A percentile compares a stretch with the other conserved stretches of the same genome.
Conservation (phyloP, 2,797 vertebrate genomes). For the Spinus pinus region DNA sequence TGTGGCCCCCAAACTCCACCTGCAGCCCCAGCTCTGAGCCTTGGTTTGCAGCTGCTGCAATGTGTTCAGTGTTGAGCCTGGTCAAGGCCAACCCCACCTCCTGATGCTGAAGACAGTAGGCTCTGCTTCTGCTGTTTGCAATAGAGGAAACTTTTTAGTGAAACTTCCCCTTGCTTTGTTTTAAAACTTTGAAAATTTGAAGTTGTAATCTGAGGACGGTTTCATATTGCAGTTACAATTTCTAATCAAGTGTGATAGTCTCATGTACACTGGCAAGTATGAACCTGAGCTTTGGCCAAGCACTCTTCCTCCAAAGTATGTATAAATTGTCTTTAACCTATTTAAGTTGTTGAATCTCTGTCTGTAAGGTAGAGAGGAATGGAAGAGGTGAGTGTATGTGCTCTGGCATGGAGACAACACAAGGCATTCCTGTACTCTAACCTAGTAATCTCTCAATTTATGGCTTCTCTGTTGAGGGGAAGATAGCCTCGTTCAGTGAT, state of each 20-base stretch:
- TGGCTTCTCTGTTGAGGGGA: background rate
- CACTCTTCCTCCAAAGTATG: background rate
- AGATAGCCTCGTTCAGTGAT: background rate
- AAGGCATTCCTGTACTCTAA: background rate
- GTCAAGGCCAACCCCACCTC: background rate
- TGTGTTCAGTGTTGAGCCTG: background rate
- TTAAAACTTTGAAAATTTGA: background rate
- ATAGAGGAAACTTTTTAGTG: background rate
- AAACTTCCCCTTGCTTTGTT: background rate
- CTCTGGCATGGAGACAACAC: background rate
- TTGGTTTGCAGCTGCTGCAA: background rate
- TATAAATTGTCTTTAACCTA: background rate
- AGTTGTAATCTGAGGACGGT: background rate
- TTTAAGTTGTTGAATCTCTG: background rate
- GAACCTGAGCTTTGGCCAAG: background rate
- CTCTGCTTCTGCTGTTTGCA: background rate
- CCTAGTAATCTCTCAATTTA: background rate
- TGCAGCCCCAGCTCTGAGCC: background rate
- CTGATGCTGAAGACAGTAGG: background rate
- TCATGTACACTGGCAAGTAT: background rate
- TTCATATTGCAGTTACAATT: background rate
- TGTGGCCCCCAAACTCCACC: background rate
- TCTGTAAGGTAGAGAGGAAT: background rate
- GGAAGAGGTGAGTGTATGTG: background rate
- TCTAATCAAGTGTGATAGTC: background rate